These are phyloP conservation scores for Tinamus guttatus DNA, from an alignment of 2,113 vertebrate species.

Conservation along the genomic window DNA sequence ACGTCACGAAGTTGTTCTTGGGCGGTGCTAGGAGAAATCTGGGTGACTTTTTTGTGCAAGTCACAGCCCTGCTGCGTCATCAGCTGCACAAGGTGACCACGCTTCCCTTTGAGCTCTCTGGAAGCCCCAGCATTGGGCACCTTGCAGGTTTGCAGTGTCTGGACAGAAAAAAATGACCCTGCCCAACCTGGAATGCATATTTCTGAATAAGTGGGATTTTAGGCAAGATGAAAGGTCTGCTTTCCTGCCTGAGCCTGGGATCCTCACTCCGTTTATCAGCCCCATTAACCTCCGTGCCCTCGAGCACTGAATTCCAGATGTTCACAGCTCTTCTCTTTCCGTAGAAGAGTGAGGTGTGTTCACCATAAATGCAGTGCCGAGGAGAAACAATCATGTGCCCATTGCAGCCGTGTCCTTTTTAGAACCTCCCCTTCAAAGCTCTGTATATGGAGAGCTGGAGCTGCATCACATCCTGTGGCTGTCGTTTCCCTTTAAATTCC, in stretches of 20 bases:
- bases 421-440: fast-evolving
- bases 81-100: fast-evolving
- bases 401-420: not conserved
- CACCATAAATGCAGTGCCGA: fast-evolving
- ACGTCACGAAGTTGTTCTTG: fast-evolving
- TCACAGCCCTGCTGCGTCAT: fast-evolving
- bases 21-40: fast-evolving
- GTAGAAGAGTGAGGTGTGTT: fast-evolving
- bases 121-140: fast-evolving
- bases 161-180: not conserved
- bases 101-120: not conserved
- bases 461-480: fast-evolving
- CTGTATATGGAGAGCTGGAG: not conserved
- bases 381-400: not conserved
- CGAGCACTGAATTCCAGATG: not conserved
- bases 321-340: not conserved
- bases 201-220: not conserved
- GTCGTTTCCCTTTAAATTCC: not conserved
- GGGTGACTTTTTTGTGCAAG: fast-evolving
- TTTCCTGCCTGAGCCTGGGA: not conserved
- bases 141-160: fast-evolving
- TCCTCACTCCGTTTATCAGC: not conserved
- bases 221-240: not conserved
- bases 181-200: fast-evolving
- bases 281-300: not conserved